phyloP scores from a whole-genome alignment of 2,113 vertebrate species.

The Callipepla californica region DNA sequence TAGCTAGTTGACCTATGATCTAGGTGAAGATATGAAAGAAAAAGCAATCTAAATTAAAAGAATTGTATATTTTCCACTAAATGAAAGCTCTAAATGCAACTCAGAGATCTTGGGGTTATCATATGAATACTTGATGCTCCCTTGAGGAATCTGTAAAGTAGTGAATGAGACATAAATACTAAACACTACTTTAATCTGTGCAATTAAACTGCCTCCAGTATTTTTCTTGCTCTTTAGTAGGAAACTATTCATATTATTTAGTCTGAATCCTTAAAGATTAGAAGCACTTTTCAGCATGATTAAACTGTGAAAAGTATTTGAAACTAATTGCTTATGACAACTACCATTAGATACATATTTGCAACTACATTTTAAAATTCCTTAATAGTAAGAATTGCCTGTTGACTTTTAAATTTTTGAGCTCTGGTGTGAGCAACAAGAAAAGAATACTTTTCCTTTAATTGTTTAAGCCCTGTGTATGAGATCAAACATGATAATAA shows the following conservation, averaged over 20 bases:
- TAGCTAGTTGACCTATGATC: background rate
- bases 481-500: background rate
- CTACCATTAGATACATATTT: constrained; percentile 42
- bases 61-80: background rate
- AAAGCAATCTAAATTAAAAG: background rate
- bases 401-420: constrained; percentile 32
- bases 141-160: constrained; percentile 6
- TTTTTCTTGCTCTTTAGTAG: constrained; percentile 29
- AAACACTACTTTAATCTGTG: background rate
- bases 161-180: constrained; percentile 37
- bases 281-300: constrained; percentile 39
- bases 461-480: background rate
- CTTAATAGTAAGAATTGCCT: background rate
- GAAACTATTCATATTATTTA: constrained; percentile 18
- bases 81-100: background rate
- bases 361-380: constrained; percentile 36
- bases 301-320: constrained; percentile 53
- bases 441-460: background rate
- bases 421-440: background rate
- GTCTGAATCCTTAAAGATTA: constrained; percentile 53
- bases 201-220: constrained; percentile 35
- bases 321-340: constrained; percentile 68
- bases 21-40: background rate
- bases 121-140: background rate
- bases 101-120: background rate